Conservation (phyloP, 2,113 vertebrate genomes). For the Calidris pygmaea region DNA sequence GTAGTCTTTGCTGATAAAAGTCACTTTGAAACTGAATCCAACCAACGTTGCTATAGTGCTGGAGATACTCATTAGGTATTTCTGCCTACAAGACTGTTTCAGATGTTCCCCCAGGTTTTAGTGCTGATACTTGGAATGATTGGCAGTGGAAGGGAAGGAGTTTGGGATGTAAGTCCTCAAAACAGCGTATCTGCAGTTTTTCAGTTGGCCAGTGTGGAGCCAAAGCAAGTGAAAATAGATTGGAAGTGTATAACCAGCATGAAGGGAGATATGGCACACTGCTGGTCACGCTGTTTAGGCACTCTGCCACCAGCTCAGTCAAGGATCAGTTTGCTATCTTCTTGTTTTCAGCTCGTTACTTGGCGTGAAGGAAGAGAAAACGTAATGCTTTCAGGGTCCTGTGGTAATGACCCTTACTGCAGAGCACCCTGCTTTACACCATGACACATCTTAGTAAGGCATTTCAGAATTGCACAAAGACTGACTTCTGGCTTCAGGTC, state of each 20-base stretch:
- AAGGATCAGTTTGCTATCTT: neutral
- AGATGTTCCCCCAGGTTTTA: neutral
- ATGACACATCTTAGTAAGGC: neutral
- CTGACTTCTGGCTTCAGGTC: neutral
- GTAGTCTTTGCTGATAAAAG: conserved; percentile 25
- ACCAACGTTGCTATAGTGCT: neutral
- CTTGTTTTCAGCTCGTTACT: neutral
- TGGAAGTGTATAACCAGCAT: neutral
- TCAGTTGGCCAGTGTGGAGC: neutral
- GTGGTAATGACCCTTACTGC: neutral
- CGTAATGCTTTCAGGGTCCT: neutral
- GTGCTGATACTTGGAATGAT: neutral
- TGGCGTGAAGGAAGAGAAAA: neutral
- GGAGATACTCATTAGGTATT: neutral
- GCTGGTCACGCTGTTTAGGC: neutral
- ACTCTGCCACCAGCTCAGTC: neutral
- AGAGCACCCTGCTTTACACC: neutral
- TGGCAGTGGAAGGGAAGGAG: neutral
- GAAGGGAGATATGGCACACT: neutral
- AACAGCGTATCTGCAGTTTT: neutral
- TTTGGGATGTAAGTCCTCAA: neutral
- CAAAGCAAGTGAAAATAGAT: neutral
- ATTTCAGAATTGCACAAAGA: neutral
- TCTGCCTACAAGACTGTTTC: neutral
- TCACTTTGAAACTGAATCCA: conserved; percentile 26